These are phyloP conservation scores for Apocrypta bakeri DNA, from an alignment of 1,140 invertebrate genomes.

Conservation along the genomic window DNA sequence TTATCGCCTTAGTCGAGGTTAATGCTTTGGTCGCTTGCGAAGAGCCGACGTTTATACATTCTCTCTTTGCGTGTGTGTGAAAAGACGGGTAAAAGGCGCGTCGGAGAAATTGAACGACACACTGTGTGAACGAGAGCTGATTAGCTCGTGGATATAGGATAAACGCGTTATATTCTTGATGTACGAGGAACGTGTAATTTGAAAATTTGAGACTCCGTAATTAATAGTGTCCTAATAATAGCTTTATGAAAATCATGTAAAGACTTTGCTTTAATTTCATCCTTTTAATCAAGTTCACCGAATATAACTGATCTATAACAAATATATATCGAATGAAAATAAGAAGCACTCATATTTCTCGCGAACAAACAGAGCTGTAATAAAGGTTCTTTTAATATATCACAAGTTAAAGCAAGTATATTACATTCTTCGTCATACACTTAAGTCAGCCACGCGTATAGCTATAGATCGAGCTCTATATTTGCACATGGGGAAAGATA, in stretches of 20 bases:
- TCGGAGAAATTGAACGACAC: conserved; percentile 35
- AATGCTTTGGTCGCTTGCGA: conserved; percentile 25
- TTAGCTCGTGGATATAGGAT: neutral
- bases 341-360: neutral
- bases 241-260: too few relatives aligned
- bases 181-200: neutral
- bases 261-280: too few relatives aligned
- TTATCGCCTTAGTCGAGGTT: conserved; percentile 57
- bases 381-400: neutral
- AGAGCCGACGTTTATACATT: neutral
- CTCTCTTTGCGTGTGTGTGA: conserved; percentile 14
- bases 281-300: too few relatives aligned
- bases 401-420: neutral
- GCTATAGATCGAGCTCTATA: neutral
- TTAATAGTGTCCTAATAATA: neutral
- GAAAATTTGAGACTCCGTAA: neutral
- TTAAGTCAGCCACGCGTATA: neutral
- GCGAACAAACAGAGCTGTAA: neutral
- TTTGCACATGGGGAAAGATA: conserved; percentile 42
- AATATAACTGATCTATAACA: too few relatives aligned
- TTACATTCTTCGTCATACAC: neutral
- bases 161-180: too few relatives aligned
- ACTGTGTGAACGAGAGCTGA: neutral
- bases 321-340: too few relatives aligned
- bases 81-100: conserved; percentile 31